A percentile compares a stretch with the other conserved stretches of the same genome.
Evolutionary conservation across 2,888 invertebrate genomes (phyloP).

Genomic region (Hylaea fasciaria): DNA sequence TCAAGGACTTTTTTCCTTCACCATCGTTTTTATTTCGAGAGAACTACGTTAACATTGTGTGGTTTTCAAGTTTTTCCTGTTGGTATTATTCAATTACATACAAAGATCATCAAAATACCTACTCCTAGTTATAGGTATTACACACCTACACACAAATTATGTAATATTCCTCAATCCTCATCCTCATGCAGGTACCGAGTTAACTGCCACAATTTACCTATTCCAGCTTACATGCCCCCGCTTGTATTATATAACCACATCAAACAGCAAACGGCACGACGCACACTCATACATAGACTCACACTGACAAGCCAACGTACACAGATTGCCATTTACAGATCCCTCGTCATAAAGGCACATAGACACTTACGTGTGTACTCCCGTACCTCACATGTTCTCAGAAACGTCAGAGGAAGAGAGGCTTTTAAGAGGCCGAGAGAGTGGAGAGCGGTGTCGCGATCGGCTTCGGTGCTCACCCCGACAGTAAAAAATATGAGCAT

Average conservation of each 20-base stretch:
- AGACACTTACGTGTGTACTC: slow-evolving; percentile 70
- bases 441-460: slow-evolving; percentile 84
- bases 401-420: slow-evolving; percentile 68
- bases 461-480: slow-evolving; percentile 84
- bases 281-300: slow-evolving; percentile 45
- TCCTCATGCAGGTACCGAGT: background rate
- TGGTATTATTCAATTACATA: no score
- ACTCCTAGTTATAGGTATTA: no score
- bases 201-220: background rate
- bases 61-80: no score
- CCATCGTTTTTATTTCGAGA: no score
- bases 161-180: background rate
- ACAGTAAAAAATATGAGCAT: slow-evolving; percentile 85
- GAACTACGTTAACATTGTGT: no score
- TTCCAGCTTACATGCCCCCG: background rate
- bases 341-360: slow-evolving; percentile 57
- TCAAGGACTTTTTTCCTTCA: no score
- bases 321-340: slow-evolving; percentile 60
- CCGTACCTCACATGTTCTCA: slow-evolving; percentile 60
- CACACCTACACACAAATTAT: no score
- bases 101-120: no score
- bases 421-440: slow-evolving; percentile 81
- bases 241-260: slow-evolving; percentile 23
- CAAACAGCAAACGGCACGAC: slow-evolving; percentile 27
- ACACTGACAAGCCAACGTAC: slow-evolving; percentile 31